Evolutionary conservation across 2,888 invertebrate species (phyloP), one percentile per base, ranked within the genome.

Genomic region (Pegoplata infirma): DNA sequence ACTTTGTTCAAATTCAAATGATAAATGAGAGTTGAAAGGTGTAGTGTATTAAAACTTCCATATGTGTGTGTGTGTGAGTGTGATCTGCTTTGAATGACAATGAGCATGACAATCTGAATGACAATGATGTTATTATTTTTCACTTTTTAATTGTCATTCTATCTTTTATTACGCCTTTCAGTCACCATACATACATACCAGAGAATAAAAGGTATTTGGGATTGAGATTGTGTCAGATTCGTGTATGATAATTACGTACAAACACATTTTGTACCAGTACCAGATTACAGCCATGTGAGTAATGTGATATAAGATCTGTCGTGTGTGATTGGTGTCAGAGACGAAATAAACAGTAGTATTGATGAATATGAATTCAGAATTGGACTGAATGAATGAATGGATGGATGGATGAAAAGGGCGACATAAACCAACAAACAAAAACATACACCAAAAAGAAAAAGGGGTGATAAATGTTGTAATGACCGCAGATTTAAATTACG

Each of bases 381-480:
- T 7, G 47, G 14, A 63, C n/a, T n/a, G n/a, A n/a, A n/a, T n/a
- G n/a, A n/a, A n/a, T n/a, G n/a, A n/a, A n/a, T n/a, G n/a, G n/a
- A n/a, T n/a, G n/a, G n/a, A n/a, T n/a, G n/a, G n/a, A 72, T 67
- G 28, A 72, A 68, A n/a, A 49, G 68, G 53, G 58, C 61, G 58
- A 28, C 51, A 36, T n/a, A n/a, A 46, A 16, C 16, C 6, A 44
- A 46, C 16, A 14, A 16, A 59, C 44, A 59, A 47, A 25, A n/a
- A n/a, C n/a, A n/a, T n/a, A n/a, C n/a, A n/a, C n/a, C n/a, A n/a
- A n/a, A n/a, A n/a, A n/a, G n/a, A 32, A 59, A 74, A 78, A 74
- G 68, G 78, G 78, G 74, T 78, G 78, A 78, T 78, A 74, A 78
- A 78, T 78, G 78, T 69, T 78, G 69, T 78, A 78, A 78, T 78